A percentile compares a stretch with the other conserved stretches of the same genome.
Conservation (phyloP, 2,888 invertebrate genomes). For the Drosophila leonis region DNA sequence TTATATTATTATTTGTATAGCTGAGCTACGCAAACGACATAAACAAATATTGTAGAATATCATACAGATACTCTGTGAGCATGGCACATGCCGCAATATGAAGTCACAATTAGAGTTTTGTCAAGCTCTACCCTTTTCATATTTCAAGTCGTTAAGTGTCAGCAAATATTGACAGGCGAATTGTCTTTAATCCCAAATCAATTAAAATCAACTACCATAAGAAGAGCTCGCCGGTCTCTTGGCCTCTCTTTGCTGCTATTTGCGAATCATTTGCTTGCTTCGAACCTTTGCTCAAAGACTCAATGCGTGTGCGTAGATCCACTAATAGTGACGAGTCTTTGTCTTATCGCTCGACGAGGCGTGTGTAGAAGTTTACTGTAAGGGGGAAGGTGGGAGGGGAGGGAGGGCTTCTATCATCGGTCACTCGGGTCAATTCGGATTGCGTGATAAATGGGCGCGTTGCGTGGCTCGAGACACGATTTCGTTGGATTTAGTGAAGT, state of each 20-base stretch:
- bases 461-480: constrained; percentile 68
- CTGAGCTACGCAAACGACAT: constrained; percentile 7
- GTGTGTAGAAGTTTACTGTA: constrained; percentile 3
- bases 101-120: background rate
- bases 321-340: constrained; percentile 46
- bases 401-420: constrained; percentile 40
- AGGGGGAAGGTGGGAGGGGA: background rate
- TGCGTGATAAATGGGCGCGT: constrained; percentile 79
- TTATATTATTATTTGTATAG: constrained; percentile 36
- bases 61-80: background rate
- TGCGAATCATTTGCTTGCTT: constrained; percentile 51
- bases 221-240: background rate
- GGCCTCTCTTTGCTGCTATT: constrained; percentile 8
- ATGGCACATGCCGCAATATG: constrained; percentile 11
- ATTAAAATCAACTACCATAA: constrained; percentile 39
- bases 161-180: constrained; percentile 52
- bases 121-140: constrained; percentile 7
- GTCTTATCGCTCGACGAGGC: constrained; percentile 49
- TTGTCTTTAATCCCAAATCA: constrained; percentile 51
- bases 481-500: constrained; percentile 24
- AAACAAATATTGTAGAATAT: constrained; percentile 4
- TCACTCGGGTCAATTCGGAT: constrained; percentile 72
- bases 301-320: constrained; percentile 37
- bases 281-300: constrained; percentile 22
- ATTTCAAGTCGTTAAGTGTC: constrained; percentile 40